Conservation (phyloP, 2,797 vertebrate species). For the Cichlasoma orientale region DNA sequence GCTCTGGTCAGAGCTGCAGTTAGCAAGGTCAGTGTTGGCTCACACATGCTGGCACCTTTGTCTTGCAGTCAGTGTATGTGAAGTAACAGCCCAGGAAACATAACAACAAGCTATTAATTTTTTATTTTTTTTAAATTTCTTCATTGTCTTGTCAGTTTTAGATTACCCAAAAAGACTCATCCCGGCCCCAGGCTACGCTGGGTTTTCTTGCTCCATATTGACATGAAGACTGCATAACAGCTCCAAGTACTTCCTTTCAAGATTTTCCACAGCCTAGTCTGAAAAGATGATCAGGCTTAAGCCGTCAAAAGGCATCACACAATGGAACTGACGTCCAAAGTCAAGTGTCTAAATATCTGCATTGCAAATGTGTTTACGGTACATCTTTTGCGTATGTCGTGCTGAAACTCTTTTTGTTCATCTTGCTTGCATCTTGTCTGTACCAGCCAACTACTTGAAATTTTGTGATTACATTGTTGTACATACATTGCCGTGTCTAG, state of each 20-base stretch:
- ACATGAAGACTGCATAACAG: conserved; percentile 19
- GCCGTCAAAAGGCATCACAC: conserved; percentile 18
- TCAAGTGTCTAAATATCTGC: background rate
- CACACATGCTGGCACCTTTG: background rate
- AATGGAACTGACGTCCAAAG: conserved; percentile 8
- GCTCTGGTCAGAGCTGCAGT: conserved; percentile 29
- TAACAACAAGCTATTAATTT: conserved; percentile 15
- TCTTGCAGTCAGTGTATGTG: background rate
- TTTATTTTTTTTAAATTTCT: background rate
- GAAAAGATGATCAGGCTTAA: conserved; percentile 33
- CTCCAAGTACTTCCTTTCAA: conserved; percentile 39
- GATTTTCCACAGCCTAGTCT: conserved; percentile 40
- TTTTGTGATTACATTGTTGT: background rate
- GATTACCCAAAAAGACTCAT: conserved; percentile 15
- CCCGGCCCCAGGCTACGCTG: conserved; percentile 15
- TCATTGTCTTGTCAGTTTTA: conserved; percentile 13
- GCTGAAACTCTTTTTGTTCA: background rate
- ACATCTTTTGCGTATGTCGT: background rate
- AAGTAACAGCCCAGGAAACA: background rate
- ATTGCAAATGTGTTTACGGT: background rate
- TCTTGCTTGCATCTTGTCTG: background rate
- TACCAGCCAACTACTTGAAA: background rate
- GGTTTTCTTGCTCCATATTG: conserved; percentile 26
- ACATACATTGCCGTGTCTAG: background rate
- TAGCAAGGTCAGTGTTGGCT: conserved; percentile 14